Evolutionary conservation across 2,888 invertebrate genomes (phyloP).

Genomic region (Orthosia incerta): DNA sequence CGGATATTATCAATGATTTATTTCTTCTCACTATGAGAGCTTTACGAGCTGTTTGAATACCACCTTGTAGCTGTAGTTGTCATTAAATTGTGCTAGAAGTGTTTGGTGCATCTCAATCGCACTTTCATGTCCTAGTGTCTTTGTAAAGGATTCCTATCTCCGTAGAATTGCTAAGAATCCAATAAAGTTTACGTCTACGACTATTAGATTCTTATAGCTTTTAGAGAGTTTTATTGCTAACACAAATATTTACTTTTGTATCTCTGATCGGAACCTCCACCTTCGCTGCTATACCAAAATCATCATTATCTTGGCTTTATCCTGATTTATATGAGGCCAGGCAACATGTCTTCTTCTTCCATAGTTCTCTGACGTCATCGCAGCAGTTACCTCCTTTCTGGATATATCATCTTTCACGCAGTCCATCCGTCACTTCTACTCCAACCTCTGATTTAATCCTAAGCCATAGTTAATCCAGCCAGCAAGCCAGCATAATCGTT

Average conservation of each 20-base stretch:
- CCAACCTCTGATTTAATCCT: background rate
- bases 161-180: background rate
- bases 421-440: background rate
- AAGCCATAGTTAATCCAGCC: no score
- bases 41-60: constrained; percentile 47
- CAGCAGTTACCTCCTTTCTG: background rate
- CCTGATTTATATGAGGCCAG: no score
- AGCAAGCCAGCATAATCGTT: no score
- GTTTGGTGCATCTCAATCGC: background rate
- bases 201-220: background rate
- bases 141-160: background rate
- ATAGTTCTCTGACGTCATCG: background rate
- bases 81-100: constrained; percentile 12
- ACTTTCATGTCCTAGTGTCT: constrained; percentile 15
- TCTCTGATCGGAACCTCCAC: background rate
- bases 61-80: constrained; percentile 11
- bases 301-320: background rate
- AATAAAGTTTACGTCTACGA: no score
- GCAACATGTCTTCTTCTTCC: no score
- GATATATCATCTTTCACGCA: background rate
- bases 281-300: no score
- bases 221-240: constrained; percentile 5
- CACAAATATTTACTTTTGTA: background rate
- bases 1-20: constrained; percentile 47
- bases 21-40: constrained; percentile 34